Percentiles rank a stretch among this genome's conserved stretches.
These are phyloP conservation scores for Meandrusa payeni DNA, from an alignment of 2,888 invertebrate genomes.

Conservation along the genomic window DNA sequence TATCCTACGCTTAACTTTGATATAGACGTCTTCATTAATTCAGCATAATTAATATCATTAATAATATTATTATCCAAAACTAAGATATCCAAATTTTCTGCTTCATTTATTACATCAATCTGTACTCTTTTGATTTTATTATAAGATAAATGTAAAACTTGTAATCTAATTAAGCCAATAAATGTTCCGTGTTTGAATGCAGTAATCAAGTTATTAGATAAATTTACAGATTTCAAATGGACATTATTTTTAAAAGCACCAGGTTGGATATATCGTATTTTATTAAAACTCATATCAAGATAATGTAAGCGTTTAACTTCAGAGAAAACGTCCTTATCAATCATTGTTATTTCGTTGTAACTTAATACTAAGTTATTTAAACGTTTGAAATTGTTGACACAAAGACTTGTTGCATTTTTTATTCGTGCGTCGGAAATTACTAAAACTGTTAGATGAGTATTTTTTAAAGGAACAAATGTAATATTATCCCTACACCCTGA, in stretches of 20 bases:
- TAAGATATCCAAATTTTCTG: constrained; percentile 39
- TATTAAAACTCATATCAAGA: constrained; percentile 55
- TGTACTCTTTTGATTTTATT: constrained; percentile 49
- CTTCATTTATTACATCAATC: constrained; percentile 51
- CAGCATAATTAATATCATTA: constrained; percentile 37
- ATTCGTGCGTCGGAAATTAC: constrained; percentile 41
- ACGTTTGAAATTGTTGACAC: constrained; percentile 35
- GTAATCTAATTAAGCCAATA: constrained; percentile 43
- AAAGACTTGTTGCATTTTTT: constrained; percentile 38
- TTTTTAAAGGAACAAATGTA: constrained; percentile 34
- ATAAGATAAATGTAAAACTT: constrained; percentile 51
- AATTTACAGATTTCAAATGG: constrained; percentile 41
- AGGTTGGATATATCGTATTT: constrained; percentile 50
- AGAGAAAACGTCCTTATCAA: constrained; percentile 41
- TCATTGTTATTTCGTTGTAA: constrained; percentile 40
- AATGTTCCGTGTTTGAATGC: constrained; percentile 52
- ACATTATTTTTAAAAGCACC: constrained; percentile 51
- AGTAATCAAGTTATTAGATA: constrained; percentile 53
- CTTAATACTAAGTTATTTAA: constrained; percentile 41
- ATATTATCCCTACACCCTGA: constrained; percentile 40
- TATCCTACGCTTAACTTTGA: constrained; percentile 53
- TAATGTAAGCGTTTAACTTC: constrained; percentile 36
- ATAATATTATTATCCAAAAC: constrained; percentile 58
- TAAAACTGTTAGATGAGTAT: constrained; percentile 35
- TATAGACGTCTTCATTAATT: constrained; percentile 44